A percentile compares a stretch with the other conserved stretches of the same genome.
phyloP scores from a whole-genome alignment of 2,797 vertebrate species.

The Triplophysa bombifrons region DNA sequence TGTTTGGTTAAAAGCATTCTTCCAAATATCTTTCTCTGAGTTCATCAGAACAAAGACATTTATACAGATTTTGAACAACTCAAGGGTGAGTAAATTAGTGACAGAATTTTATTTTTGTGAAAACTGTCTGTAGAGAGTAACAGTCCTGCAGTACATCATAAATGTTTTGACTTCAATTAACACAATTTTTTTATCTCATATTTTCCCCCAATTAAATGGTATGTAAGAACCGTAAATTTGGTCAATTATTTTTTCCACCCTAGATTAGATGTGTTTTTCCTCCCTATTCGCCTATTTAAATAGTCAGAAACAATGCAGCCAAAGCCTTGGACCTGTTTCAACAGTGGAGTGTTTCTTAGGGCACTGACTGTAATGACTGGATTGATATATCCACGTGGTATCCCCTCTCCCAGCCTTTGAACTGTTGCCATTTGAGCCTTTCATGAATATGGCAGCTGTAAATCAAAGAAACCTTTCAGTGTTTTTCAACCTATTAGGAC shows the following conservation, averaged over 20 bases:
- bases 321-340: constrained; percentile 31
- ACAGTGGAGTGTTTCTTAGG: constrained; percentile 24
- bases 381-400: not conserved
- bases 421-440: constrained; percentile 16
- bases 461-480: constrained; percentile 21
- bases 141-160: too few relatives aligned
- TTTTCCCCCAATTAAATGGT: not conserved
- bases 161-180: too few relatives aligned
- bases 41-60: too few relatives aligned
- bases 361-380: constrained; percentile 10
- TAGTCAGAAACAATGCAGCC: not conserved
- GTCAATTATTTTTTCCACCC: not conserved
- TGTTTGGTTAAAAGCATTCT: too few relatives aligned
- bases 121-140: too few relatives aligned
- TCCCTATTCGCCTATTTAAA: not conserved
- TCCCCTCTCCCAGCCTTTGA: constrained; percentile 17
- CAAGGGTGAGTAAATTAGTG: too few relatives aligned
- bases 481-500: constrained; percentile 22
- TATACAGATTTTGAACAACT: too few relatives aligned
- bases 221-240: too few relatives aligned
- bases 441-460: constrained; percentile 12
- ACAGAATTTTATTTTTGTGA: not conserved
- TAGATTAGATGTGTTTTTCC: not conserved
- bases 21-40: too few relatives aligned
- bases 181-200: too few relatives aligned